These are phyloP conservation scores for Coenobita brevimanus DNA, from an alignment of 1,140 invertebrate species.

Conservation along the genomic window DNA sequence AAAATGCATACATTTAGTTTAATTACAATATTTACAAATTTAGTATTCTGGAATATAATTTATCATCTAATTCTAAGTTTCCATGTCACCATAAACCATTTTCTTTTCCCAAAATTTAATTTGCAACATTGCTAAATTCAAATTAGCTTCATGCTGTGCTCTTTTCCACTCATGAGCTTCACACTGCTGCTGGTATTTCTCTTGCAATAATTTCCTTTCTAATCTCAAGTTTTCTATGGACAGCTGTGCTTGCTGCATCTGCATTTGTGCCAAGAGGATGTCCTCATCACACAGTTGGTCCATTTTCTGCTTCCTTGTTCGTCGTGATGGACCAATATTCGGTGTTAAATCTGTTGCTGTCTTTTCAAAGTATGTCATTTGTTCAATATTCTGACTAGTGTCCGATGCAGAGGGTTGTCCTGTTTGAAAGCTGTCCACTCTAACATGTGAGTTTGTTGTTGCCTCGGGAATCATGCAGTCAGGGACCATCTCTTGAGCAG, in stretches of 20 bases:
- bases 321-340: slow-evolving; percentile 44
- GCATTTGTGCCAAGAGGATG: slow-evolving; percentile 55
- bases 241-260: slow-evolving; percentile 61
- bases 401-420: slow-evolving; percentile 43
- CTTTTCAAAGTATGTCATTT: slow-evolving; percentile 51
- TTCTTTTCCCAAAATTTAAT: slow-evolving; percentile 62
- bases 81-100: slow-evolving; percentile 60
- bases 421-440: slow-evolving; percentile 49
- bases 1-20: too few species aligned
- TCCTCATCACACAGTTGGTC: slow-evolving; percentile 57
- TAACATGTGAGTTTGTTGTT: slow-evolving; percentile 32
- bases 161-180: slow-evolving; percentile 58
- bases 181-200: slow-evolving; percentile 48
- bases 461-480: slow-evolving; percentile 48
- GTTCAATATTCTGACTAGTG: slow-evolving; percentile 32
- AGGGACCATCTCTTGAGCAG: slow-evolving; percentile 42
- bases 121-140: slow-evolving; percentile 57
- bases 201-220: slow-evolving; percentile 52
- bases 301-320: slow-evolving; percentile 61
- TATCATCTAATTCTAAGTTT: slow-evolving; percentile 51
- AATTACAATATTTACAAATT: too few species aligned
- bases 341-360: slow-evolving; percentile 32
- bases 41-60: too few species aligned
- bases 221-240: slow-evolving; percentile 61
- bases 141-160: slow-evolving; percentile 52